These are phyloP conservation scores for Heliothis virescens DNA, from an alignment of 1,140 invertebrate species.

Conservation along the genomic window DNA sequence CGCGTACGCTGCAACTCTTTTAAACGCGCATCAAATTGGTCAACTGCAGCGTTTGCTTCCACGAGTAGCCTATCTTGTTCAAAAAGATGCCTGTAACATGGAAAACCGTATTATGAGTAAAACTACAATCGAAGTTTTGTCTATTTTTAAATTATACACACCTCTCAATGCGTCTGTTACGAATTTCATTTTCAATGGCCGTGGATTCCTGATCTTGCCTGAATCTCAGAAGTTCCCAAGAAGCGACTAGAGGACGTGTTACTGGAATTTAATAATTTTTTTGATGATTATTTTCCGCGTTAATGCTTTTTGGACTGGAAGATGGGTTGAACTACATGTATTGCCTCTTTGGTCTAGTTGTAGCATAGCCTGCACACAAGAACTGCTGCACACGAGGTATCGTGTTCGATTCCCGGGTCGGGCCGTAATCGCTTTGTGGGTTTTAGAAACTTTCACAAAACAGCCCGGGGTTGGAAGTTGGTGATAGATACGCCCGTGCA, in stretches of 20 bases:
- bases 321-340: no score
- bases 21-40: slow-evolving; percentile 89
- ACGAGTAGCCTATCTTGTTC: slow-evolving; percentile 89
- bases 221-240: slow-evolving; percentile 75
- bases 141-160: slow-evolving; percentile 36
- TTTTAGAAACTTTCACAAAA: no score
- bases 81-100: slow-evolving; percentile 80
- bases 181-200: slow-evolving; percentile 73
- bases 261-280: slow-evolving; percentile 58
- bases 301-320: neutral
- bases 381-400: no score
- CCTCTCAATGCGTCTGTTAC: slow-evolving; percentile 78
- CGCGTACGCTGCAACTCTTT: slow-evolving; percentile 88
- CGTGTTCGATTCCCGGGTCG: no score
- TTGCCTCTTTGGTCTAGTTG: no score
- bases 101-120: neutral
- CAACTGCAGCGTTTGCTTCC: slow-evolving; percentile 87
- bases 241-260: slow-evolving; percentile 67
- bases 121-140: neutral
- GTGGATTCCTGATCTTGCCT: slow-evolving; percentile 70
- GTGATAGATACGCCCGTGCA: no score
- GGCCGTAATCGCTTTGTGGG: no score
- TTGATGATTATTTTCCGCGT: neutral
- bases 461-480: no score
- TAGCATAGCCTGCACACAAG: no score